Evolutionary conservation across 2,888 invertebrate species (phyloP).

Genomic region (Drosophila formosana): DNA sequence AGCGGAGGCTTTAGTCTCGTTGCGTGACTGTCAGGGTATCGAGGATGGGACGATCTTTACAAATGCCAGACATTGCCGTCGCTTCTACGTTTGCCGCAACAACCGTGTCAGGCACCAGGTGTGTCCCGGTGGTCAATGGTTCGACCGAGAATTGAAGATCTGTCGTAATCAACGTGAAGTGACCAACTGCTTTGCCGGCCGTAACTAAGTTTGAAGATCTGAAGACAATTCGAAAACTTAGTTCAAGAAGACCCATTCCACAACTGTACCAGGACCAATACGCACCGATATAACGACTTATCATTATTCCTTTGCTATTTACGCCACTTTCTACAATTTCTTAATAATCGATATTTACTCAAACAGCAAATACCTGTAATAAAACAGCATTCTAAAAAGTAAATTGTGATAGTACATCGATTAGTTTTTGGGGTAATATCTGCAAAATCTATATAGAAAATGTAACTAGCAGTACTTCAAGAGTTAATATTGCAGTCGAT

Average conservation of each 20-base stretch:
- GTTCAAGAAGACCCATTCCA: neutral
- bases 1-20: slow-evolving; percentile 15
- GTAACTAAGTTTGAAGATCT: slow-evolving; percentile 36
- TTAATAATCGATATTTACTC: neutral
- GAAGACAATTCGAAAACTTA: neutral
- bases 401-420: neutral
- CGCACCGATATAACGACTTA: slow-evolving; percentile 1
- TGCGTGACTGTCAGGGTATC: slow-evolving; percentile 42
- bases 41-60: slow-evolving; percentile 49
- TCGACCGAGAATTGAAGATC: slow-evolving; percentile 47
- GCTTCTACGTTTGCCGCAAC: slow-evolving; percentile 55
- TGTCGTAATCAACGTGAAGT: slow-evolving; percentile 46
- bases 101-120: slow-evolving; percentile 45
- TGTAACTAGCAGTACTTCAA: too few species aligned
- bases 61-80: slow-evolving; percentile 57
- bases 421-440: too few species aligned
- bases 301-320: slow-evolving; percentile 5
- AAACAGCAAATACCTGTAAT: slow-evolving; percentile 48
- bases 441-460: too few species aligned
- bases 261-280: slow-evolving; percentile 23
- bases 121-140: slow-evolving; percentile 58
- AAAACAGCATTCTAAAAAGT: slow-evolving; percentile 51
- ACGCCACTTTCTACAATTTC: slow-evolving; percentile 23
- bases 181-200: slow-evolving; percentile 40
- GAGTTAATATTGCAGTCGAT: too few species aligned